These are phyloP conservation scores for Herpailurus yagouaroundi DNA, from an alignment of 2,113 vertebrate species.

Conservation along the genomic window DNA sequence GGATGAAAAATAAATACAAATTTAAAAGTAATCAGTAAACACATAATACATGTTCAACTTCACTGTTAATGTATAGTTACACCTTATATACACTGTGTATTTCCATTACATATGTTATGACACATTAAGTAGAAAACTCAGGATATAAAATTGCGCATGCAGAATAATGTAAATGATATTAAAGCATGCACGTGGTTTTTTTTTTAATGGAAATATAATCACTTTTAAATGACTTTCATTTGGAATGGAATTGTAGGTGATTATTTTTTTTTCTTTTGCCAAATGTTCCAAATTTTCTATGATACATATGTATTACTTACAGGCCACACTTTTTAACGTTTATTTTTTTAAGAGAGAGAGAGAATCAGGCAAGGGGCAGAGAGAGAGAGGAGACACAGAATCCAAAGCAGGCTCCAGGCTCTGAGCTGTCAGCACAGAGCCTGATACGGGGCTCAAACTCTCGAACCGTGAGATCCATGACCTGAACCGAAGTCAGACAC, in stretches of 20 bases:
- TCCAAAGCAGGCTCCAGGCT: no score
- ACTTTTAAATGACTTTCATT: not conserved
- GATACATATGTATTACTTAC: not conserved
- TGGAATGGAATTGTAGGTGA: not conserved
- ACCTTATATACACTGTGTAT: not conserved
- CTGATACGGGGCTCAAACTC: no score
- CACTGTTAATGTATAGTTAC: not conserved
- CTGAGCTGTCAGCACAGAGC: no score
- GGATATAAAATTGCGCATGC: not conserved
- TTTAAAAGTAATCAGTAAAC: not conserved
- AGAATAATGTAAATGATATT: not conserved
- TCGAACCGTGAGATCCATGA: no score
- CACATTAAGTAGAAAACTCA: not conserved
- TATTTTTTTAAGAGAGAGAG: no score
- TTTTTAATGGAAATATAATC: not conserved
- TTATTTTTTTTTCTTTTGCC: conserved; percentile 15
- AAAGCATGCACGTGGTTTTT: not conserved
- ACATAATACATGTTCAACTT: not conserved
- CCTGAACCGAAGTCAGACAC: no score
- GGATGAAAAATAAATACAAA: not conserved
- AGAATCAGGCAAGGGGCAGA: no score
- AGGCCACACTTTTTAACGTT: not conserved
- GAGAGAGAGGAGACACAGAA: no score
- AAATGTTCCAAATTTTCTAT: not conserved
- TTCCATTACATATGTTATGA: not conserved